phyloP scores from a whole-genome alignment of 37 sponge, comb jelly and placozoan species.

The Oscarella lobularis region DNA sequence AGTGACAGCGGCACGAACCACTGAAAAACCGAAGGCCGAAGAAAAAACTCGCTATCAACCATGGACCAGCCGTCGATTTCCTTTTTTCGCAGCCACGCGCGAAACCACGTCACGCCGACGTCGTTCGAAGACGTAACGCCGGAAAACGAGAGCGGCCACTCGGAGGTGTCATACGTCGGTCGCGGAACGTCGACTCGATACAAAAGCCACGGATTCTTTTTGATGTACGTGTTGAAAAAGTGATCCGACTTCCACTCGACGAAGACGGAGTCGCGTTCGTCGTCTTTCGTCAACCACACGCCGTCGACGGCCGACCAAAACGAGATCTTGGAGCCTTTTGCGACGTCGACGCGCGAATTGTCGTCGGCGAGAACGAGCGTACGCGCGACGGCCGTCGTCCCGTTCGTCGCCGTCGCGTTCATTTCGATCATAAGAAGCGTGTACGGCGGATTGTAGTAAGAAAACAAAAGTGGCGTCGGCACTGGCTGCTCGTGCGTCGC shows the following conservation, averaged over 20 bases:
- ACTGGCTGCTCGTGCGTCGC: background rate
- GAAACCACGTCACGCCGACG: background rate
- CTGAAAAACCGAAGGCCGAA: background rate
- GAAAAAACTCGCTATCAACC: background rate
- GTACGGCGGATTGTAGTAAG: too few relatives aligned
- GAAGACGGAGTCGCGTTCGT: background rate
- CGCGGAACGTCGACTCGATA: background rate
- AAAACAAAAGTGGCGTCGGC: too few relatives aligned
- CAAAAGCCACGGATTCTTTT: background rate
- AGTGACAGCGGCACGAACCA: background rate
- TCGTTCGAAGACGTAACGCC: background rate
- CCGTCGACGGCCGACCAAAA: too few relatives aligned
- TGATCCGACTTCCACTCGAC: background rate
- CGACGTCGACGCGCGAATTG: background rate
- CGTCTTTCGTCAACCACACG: background rate
- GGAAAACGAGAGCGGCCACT: background rate
- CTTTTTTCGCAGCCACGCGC: background rate
- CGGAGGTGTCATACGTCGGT: background rate
- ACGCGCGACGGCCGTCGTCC: background rate
- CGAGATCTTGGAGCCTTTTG: background rate
- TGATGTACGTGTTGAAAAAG: background rate
- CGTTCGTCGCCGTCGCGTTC: background rate
- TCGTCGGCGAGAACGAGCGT: background rate
- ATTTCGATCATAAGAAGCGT: background rate
- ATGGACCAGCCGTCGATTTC: too few relatives aligned